phyloP scores from a whole-genome alignment of 2,797 vertebrate species.

The Melanotaenia pygmaea region DNA sequence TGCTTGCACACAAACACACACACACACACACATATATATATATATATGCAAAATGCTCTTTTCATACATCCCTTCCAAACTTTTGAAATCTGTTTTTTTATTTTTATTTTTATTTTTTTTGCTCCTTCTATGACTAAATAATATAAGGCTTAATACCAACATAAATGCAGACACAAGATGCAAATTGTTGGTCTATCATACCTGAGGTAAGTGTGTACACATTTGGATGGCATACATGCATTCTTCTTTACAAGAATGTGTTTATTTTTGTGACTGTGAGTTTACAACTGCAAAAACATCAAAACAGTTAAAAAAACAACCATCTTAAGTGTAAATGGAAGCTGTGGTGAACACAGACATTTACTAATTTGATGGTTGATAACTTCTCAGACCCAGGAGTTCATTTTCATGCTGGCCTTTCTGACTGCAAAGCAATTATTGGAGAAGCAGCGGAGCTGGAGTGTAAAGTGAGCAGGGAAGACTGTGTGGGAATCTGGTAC shows the following conservation, averaged over 20 bases:
- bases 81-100: constrained; percentile 19
- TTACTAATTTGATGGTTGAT: constrained; percentile 54
- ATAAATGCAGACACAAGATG: constrained; percentile 23
- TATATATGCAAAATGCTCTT: constrained; percentile 2
- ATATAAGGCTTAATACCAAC: constrained; percentile 49
- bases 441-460: constrained; percentile 85
- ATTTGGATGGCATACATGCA: constrained; percentile 10
- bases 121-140: constrained; percentile 38
- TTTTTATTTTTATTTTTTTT: constrained; percentile 3
- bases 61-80: constrained; percentile 21
- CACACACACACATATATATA: background rate
- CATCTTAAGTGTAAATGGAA: background rate
- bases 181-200: constrained; percentile 17
- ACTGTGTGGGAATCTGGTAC: constrained; percentile 87
- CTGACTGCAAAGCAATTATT: constrained; percentile 81
- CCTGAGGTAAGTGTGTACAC: constrained; percentile 60
- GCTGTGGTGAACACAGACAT: background rate
- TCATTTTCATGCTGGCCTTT: constrained; percentile 85
- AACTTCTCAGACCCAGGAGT: constrained; percentile 81
- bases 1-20: background rate
- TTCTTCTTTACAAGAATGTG: constrained; percentile 13
- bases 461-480: constrained; percentile 85
- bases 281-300: constrained; percentile 22
- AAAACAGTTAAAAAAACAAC: background rate
- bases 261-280: constrained; percentile 18